phyloP scores from a whole-genome alignment of 1,140 invertebrate genomes.

The Solen grandis region DNA sequence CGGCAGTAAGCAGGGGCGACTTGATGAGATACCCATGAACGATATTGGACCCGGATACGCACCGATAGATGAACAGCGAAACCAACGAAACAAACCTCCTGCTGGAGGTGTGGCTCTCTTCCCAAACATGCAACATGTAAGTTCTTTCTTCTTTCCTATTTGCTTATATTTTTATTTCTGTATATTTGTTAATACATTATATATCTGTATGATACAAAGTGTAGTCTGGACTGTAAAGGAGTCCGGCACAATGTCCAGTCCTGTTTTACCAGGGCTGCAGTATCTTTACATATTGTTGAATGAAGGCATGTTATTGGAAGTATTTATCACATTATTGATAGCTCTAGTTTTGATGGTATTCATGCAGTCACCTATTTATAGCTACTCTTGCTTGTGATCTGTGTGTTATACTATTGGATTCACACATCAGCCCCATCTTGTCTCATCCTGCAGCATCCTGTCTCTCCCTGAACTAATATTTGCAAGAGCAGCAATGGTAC shows the following conservation, averaged over 20 bases:
- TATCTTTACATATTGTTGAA: neutral
- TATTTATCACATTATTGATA: too few relatives aligned
- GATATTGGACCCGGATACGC: slow-evolving; percentile 52
- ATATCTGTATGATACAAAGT: neutral
- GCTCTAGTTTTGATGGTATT: too few relatives aligned
- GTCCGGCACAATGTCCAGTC: too few relatives aligned
- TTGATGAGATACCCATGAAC: slow-evolving; percentile 41
- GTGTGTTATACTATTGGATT: too few relatives aligned
- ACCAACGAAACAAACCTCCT: slow-evolving; percentile 46
- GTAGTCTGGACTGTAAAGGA: neutral
- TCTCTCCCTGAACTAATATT: too few relatives aligned
- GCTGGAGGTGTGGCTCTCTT: slow-evolving; percentile 52
- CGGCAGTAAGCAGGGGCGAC: slow-evolving; percentile 40
- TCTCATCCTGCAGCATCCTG: too few relatives aligned
- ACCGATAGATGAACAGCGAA: slow-evolving; percentile 44
- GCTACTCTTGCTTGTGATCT: too few relatives aligned
- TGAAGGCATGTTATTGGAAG: neutral
- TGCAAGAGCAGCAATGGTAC: too few relatives aligned
- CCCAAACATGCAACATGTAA: slow-evolving; percentile 38
- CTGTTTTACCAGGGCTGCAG: too few relatives aligned
- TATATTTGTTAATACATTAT: neutral
- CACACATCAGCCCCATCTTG: too few relatives aligned
- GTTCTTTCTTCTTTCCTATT: neutral
- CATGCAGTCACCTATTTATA: too few relatives aligned
- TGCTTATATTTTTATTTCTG: neutral